Evolutionary conservation across 2,888 invertebrate genomes (phyloP).

Genomic region (Drosophila ezoana): DNA sequence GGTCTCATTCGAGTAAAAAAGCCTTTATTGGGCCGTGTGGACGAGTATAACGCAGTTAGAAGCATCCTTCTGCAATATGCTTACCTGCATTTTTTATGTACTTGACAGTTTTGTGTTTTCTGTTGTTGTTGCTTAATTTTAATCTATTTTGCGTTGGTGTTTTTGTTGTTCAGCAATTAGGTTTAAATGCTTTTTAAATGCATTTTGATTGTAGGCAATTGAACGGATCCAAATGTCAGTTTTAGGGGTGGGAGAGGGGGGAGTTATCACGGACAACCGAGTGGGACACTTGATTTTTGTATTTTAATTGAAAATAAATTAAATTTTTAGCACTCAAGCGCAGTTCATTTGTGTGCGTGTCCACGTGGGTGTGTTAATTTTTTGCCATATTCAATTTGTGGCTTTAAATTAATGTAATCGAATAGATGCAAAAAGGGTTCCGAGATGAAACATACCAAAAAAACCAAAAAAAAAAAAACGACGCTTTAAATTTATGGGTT

Average conservation of each 20-base stretch:
- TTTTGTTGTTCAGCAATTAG: slow-evolving; percentile 60
- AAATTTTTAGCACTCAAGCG: slow-evolving; percentile 35
- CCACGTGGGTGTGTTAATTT: slow-evolving; percentile 12
- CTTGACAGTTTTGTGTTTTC: no score
- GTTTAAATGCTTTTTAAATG: slow-evolving; percentile 73
- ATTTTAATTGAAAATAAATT: slow-evolving; percentile 68
- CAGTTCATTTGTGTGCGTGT: slow-evolving; percentile 2
- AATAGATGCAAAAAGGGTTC: slow-evolving; percentile 38
- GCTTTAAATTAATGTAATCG: slow-evolving; percentile 62
- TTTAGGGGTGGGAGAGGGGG: slow-evolving; percentile 22
- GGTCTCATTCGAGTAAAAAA: no score
- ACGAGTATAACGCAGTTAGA: no score
- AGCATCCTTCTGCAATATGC: not conserved
- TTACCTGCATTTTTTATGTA: not conserved
- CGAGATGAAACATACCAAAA: slow-evolving; percentile 17
- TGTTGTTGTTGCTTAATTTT: slow-evolving; percentile 7
- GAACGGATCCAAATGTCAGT: slow-evolving; percentile 47
- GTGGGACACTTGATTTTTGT: slow-evolving; percentile 38
- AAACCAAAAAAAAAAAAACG: slow-evolving; percentile 8
- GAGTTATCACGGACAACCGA: slow-evolving; percentile 28
- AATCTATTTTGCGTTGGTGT: slow-evolving; percentile 2
- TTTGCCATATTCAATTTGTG: slow-evolving; percentile 67
- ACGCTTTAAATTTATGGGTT: slow-evolving; percentile 66
- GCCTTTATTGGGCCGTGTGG: not conserved
- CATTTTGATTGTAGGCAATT: slow-evolving; percentile 75